Conservation (phyloP, 1,140 invertebrate genomes). For the Mamestra configurata region DNA sequence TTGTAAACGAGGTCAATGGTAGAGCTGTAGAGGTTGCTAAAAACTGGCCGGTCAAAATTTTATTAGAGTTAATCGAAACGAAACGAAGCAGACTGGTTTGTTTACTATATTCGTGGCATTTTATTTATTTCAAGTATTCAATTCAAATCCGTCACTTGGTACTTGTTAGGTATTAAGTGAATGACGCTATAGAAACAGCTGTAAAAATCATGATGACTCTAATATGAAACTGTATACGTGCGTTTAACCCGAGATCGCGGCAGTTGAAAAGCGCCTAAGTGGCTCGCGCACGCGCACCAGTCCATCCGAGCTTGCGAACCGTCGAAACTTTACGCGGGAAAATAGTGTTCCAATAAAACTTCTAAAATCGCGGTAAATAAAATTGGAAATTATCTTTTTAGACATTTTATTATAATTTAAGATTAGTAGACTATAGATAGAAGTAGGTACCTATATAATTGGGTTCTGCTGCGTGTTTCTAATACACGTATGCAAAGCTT, state of each 20-base stretch:
- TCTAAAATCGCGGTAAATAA: constrained; percentile 59
- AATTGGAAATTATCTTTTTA: background rate
- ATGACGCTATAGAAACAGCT: background rate
- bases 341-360: constrained; percentile 40
- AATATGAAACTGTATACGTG: constrained; percentile 5
- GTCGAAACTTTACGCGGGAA: constrained; percentile 62
- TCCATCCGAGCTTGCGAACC: constrained; percentile 41
- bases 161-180: background rate
- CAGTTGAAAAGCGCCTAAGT: constrained; percentile 74
- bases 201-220: constrained; percentile 3
- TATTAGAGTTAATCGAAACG: no score
- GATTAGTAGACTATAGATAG: background rate
- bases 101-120: no score
- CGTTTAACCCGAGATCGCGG: constrained; percentile 7
- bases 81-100: no score
- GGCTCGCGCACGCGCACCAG: constrained; percentile 74
- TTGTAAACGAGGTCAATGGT: no score
- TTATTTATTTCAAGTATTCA: no score
- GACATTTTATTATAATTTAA: background rate
- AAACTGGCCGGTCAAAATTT: no score
- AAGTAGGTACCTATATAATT: no score
- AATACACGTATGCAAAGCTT: no score
- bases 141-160: no score
- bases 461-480: no score
- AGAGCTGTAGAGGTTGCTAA: no score